Percentiles rank a stretch among this genome's conserved stretches.
Conservation (phyloP, 1,140 invertebrate species). For the Asobara japonica region DNA sequence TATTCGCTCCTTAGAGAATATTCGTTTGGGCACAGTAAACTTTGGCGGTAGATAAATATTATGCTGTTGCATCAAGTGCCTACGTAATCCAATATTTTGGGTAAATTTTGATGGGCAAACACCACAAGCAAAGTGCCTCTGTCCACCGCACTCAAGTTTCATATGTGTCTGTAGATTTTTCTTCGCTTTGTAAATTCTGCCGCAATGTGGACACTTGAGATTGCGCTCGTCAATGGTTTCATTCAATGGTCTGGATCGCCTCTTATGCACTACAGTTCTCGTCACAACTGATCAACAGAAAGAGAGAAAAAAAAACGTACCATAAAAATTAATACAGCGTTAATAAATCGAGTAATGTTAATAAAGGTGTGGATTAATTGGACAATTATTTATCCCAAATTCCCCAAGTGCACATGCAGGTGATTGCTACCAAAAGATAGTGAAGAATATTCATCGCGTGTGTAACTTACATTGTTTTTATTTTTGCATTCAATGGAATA, state of each 20-base stretch:
- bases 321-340: background rate
- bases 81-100: conserved; percentile 59
- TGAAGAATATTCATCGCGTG: background rate
- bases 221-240: conserved; percentile 16
- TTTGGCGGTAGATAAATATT: conserved; percentile 54
- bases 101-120: conserved; percentile 61
- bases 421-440: background rate
- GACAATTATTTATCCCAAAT: background rate
- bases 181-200: conserved; percentile 66
- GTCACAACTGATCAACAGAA: conserved; percentile 11
- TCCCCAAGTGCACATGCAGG: conserved; percentile 7
- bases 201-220: conserved; percentile 63
- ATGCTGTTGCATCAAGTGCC: conserved; percentile 55
- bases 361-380: background rate
- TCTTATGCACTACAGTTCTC: background rate
- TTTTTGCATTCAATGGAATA: background rate
- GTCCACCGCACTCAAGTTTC: conserved; percentile 67
- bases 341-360: background rate
- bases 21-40: conserved; percentile 45
- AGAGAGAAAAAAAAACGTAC: conserved; percentile 3
- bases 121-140: conserved; percentile 63
- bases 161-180: conserved; percentile 65
- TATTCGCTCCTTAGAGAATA: conserved; percentile 36
- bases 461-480: background rate
- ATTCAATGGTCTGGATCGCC: conserved; percentile 37